Conservation (phyloP, 2,797 vertebrate species). For the Fistularia tabacaria region DNA sequence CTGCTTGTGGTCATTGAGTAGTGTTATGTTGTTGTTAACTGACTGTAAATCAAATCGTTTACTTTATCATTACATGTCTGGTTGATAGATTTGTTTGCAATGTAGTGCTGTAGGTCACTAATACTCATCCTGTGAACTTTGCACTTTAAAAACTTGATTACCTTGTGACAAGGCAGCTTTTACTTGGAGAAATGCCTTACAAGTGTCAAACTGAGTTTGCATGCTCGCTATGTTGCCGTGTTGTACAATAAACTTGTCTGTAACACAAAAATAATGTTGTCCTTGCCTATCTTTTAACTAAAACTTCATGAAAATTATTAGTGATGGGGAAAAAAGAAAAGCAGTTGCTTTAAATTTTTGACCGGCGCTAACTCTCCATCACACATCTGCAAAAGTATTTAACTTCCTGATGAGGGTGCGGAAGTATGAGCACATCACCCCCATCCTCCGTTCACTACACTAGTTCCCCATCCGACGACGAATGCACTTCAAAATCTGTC, state of each 20-base stretch:
- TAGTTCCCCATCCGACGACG: no score
- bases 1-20: slow-evolving; percentile 51
- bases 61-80: slow-evolving; percentile 57
- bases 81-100: slow-evolving; percentile 63
- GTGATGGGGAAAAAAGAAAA: no score
- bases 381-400: no score
- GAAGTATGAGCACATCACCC: no score
- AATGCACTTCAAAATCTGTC: no score
- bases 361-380: no score
- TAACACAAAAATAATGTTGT: slow-evolving; percentile 20
- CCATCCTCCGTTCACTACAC: no score
- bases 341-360: no score
- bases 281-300: not conserved
- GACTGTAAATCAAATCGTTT: slow-evolving; percentile 37
- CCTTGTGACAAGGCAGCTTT: slow-evolving; percentile 75
- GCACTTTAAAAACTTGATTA: slow-evolving; percentile 75
- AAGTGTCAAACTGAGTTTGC: slow-evolving; percentile 67
- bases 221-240: slow-evolving; percentile 67
- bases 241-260: slow-evolving; percentile 66
- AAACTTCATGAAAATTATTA: no score
- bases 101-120: slow-evolving; percentile 64
- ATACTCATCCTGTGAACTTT: slow-evolving; percentile 70
- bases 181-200: slow-evolving; percentile 70
- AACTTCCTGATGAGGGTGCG: no score
- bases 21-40: slow-evolving; percentile 44